A percentile compares a stretch with the other conserved stretches of the same genome.
Evolutionary conservation across 2,113 vertebrate species (phyloP).

Genomic region (Corythoichthys haematopterus): DNA sequence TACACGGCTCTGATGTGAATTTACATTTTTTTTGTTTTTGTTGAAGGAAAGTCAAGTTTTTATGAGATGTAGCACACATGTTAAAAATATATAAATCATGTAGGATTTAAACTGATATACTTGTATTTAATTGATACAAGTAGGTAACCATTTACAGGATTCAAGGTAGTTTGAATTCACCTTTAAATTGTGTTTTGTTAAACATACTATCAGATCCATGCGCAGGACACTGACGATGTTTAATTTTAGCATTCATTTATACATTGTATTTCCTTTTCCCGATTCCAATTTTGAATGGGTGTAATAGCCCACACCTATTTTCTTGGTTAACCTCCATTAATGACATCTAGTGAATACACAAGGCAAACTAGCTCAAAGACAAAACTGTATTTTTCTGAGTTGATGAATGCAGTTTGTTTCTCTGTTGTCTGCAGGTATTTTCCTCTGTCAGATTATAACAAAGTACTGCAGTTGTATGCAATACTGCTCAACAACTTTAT

Average conservation of each 20-base stretch:
- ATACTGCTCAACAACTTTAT: constrained; percentile 6
- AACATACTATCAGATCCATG: neutral
- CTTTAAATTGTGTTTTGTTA: neutral
- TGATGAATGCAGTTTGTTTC: constrained; percentile 25
- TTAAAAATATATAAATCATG: no score
- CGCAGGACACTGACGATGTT: neutral
- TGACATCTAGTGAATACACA: constrained; percentile 13
- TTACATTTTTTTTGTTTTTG: no score
- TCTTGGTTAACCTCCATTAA: constrained; percentile 4
- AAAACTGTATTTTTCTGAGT: constrained; percentile 10
- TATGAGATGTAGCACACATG: no score
- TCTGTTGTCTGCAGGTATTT: constrained; percentile 21
- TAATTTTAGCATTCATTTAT: neutral
- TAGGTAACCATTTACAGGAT: no score
- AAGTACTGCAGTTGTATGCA: constrained; percentile 25
- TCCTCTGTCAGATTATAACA: constrained; percentile 16
- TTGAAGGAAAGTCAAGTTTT: no score
- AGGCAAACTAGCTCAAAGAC: constrained; percentile 12
- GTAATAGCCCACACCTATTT: constrained; percentile 15
- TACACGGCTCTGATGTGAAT: no score
- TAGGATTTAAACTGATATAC: no score
- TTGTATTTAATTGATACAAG: no score
- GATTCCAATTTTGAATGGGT: neutral
- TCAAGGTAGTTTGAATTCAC: no score
- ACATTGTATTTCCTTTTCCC: neutral